Evolutionary conservation across 2,113 vertebrate genomes (phyloP).

Genomic region (Gymnobelideus leadbeateri): DNA sequence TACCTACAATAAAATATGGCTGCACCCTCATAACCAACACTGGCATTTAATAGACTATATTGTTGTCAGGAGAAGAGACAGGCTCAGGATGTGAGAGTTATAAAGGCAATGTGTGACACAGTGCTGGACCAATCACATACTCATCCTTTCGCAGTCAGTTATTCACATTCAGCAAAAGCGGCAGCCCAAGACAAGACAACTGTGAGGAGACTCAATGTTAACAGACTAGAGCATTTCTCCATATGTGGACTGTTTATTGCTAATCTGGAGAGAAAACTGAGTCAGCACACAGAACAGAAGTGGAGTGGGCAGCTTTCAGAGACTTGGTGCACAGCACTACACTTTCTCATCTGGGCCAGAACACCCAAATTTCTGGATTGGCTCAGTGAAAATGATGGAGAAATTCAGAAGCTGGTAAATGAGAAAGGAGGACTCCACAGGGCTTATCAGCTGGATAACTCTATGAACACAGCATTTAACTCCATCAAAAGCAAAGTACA

Average conservation of each 20-base stretch:
- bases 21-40: background rate
- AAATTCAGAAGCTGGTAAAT: background rate
- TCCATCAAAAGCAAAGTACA: too few relatives aligned
- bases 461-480: too few relatives aligned
- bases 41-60: background rate
- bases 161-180: background rate
- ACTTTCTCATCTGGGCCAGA: background rate
- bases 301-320: too few relatives aligned
- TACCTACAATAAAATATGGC: background rate
- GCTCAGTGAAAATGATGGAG: background rate
- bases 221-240: background rate
- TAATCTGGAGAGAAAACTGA: background rate
- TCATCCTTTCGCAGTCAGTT: background rate
- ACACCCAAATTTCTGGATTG: background rate
- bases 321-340: too few relatives aligned
- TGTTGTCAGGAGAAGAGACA: background rate
- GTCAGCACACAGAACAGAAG: background rate
- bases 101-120: background rate
- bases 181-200: background rate
- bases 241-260: background rate
- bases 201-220: background rate
- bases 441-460: too few relatives aligned
- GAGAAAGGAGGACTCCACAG: background rate
- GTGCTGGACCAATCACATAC: background rate
- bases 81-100: background rate